phyloP scores from a whole-genome alignment of 2,888 invertebrate genomes.

The Acronicta alni region DNA sequence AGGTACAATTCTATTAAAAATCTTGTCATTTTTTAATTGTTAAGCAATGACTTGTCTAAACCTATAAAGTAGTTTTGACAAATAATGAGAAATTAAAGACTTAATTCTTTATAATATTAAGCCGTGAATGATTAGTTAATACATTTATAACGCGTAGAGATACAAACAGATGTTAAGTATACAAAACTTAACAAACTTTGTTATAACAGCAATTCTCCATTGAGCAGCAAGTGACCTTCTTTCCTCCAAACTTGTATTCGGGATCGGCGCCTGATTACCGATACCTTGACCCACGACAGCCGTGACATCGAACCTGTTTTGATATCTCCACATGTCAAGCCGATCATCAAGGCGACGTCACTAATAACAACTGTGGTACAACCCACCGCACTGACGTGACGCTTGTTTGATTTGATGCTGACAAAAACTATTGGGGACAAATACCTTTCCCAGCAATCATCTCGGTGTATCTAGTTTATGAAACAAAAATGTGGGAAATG shows the following conservation, averaged over 20 bases:
- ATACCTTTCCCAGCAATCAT: slow-evolving; percentile 70
- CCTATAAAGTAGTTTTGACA: too few species aligned
- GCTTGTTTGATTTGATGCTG: slow-evolving; percentile 25
- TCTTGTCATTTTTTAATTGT: too few species aligned
- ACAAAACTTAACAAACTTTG: slow-evolving; percentile 8
- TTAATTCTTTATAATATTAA: too few species aligned
- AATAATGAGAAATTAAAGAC: too few species aligned
- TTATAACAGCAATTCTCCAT: slow-evolving; percentile 17
- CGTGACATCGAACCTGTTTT: slow-evolving; percentile 79
- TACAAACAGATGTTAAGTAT: slow-evolving; percentile 1
- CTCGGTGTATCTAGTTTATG: slow-evolving; percentile 50
- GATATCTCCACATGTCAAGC: slow-evolving; percentile 59
- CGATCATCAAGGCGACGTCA: slow-evolving; percentile 55
- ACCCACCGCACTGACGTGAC: slow-evolving; percentile 26
- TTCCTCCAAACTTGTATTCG: slow-evolving; percentile 45
- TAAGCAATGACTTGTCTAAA: too few species aligned
- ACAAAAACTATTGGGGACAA: slow-evolving; percentile 66
- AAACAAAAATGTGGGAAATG: slow-evolving; percentile 69
- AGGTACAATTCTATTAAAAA: too few species aligned
- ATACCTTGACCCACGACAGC: slow-evolving; percentile 70
- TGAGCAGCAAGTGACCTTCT: slow-evolving; percentile 30
- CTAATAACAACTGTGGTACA: slow-evolving; percentile 50
- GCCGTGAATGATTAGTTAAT: too few species aligned
- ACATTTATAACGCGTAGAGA: not conserved
- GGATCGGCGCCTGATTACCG: slow-evolving; percentile 51